phyloP scores from a whole-genome alignment of 1,140 invertebrate species.

The Scaptomyza montana region DNA sequence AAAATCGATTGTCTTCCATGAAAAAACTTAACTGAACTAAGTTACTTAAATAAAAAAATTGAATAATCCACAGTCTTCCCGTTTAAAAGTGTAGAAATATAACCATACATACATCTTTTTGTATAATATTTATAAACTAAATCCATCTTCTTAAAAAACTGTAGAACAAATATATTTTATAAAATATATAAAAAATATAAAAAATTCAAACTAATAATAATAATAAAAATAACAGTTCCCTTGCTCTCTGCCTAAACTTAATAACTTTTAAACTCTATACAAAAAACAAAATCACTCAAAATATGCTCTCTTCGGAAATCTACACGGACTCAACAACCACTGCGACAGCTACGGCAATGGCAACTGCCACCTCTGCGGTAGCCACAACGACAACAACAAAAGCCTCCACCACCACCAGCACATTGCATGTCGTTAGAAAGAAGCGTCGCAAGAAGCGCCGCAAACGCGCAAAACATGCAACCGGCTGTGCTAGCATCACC shows the following conservation, averaged over 20 bases:
- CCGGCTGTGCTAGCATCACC: slow-evolving; percentile 13
- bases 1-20: slow-evolving; percentile 36
- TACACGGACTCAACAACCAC: slow-evolving; percentile 59
- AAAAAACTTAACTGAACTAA: not conserved
- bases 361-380: slow-evolving; percentile 25
- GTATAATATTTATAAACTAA: slow-evolving; percentile 2
- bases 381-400: slow-evolving; percentile 32
- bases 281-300: not conserved
- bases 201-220: not conserved
- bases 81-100: slow-evolving; percentile 7
- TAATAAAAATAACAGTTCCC: not conserved
- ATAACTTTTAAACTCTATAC: slow-evolving; percentile 20
- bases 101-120: too few species aligned
- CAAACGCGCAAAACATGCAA: slow-evolving; percentile 68
- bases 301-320: slow-evolving; percentile 73
- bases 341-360: slow-evolving; percentile 33
- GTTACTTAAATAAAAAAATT: not conserved
- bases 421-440: slow-evolving; percentile 61
- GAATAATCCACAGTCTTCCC: slow-evolving; percentile 23
- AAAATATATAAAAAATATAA: not conserved
- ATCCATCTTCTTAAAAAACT: not conserved
- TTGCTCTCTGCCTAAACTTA: slow-evolving; percentile 12
- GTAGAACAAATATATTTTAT: not conserved
- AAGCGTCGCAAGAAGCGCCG: slow-evolving; percentile 75
- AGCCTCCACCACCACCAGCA: slow-evolving; percentile 36